phyloP scores from a whole-genome alignment of 23 tunicate species.

The Styela plicata region DNA sequence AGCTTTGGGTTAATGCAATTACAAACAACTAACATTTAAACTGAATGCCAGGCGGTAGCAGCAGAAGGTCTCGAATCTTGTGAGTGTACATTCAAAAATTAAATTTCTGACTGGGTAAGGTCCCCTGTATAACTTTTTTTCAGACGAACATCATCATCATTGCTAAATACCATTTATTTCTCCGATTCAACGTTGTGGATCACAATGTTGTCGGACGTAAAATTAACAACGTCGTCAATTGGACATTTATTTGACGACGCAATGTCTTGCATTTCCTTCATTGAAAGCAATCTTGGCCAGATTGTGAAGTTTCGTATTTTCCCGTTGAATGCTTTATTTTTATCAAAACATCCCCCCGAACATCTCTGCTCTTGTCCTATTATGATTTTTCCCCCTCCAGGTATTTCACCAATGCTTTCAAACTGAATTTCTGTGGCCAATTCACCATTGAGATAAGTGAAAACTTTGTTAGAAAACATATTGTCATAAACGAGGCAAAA shows the following conservation, averaged over 20 bases:
- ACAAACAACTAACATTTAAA: too few relatives aligned
- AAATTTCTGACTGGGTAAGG: too few relatives aligned
- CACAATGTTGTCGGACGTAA: neutral
- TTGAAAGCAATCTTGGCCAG: constrained; percentile 3
- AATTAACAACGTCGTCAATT: neutral
- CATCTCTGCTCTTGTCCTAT: constrained; percentile 17
- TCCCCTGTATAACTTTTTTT: too few relatives aligned
- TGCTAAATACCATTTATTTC: too few relatives aligned
- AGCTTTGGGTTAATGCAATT: too few relatives aligned
- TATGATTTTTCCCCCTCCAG: constrained; percentile 19
- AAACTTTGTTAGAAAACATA: neutral
- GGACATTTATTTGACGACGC: constrained; percentile 4
- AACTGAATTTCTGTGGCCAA: neutral
- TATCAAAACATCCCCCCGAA: constrained; percentile 10
- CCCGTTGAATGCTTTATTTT: constrained; percentile 15
- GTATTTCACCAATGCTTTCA: neutral
- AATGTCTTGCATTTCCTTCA: neutral
- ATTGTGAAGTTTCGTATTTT: constrained; percentile 2
- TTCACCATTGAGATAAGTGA: constrained; percentile 8
- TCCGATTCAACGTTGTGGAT: neutral
- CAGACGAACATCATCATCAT: too few relatives aligned
- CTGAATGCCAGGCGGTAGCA: too few relatives aligned
- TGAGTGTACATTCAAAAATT: too few relatives aligned
- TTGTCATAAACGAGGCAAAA: constrained; percentile 2
- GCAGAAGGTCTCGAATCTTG: too few relatives aligned